These are phyloP conservation scores for Neodiprion fabricii DNA, from an alignment of 1,140 invertebrate species.

Conservation along the genomic window DNA sequence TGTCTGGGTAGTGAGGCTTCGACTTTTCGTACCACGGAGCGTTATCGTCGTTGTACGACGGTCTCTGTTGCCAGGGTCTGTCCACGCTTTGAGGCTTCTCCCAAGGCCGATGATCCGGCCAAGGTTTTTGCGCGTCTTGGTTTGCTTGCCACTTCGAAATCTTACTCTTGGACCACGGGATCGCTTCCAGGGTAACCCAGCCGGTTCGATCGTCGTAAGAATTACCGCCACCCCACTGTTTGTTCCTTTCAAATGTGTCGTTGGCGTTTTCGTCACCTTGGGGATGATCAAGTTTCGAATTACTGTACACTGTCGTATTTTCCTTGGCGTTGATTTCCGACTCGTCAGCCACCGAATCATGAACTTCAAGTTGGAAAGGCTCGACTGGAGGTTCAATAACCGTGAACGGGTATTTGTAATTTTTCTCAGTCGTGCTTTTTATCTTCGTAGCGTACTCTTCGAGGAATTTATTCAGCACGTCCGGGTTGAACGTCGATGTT, in stretches of 20 bases:
- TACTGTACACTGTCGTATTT: conserved; percentile 25
- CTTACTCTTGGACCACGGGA: conserved; percentile 81
- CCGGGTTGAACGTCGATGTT: conserved; percentile 58
- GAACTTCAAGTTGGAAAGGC: conserved; percentile 54
- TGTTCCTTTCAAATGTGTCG: conserved; percentile 57
- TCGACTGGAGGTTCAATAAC: conserved; percentile 57
- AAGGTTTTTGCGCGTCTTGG: conserved; percentile 56
- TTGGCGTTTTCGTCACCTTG: conserved; percentile 54
- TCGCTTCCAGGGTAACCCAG: conserved; percentile 78
- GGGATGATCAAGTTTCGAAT: conserved; percentile 48
- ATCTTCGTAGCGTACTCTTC: conserved; percentile 67
- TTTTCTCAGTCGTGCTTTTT: conserved; percentile 50
- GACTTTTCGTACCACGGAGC: conserved; percentile 54
- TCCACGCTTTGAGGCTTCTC: conserved; percentile 46
- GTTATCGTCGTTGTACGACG: conserved; percentile 42
- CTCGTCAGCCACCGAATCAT: conserved; percentile 52
- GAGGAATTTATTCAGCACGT: conserved; percentile 66
- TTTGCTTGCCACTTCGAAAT: conserved; percentile 80
- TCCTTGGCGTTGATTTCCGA: conserved; percentile 48
- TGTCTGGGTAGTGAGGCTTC: conserved; percentile 48
- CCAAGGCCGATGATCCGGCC: conserved; percentile 54
- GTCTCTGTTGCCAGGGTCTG: conserved; percentile 47
- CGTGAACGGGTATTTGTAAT: conserved; percentile 55
- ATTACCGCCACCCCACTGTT: conserved; percentile 59
- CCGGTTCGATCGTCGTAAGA: conserved; percentile 74